Base-by-base conservation (phyloP, 2,888 invertebrate genomes). In the Drosophila eohydei region DNA sequence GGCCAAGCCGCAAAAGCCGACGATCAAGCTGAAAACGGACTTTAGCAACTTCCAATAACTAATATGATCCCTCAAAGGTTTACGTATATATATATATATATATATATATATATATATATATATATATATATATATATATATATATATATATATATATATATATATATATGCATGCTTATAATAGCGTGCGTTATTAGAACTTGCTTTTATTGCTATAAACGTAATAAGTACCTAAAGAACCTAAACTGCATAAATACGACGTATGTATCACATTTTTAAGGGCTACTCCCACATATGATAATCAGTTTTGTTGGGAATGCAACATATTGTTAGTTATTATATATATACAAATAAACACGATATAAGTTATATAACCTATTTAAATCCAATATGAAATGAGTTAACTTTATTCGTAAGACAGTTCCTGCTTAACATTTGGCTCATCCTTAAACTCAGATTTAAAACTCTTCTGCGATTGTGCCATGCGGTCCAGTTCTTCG, bases 11-110 rank as follows among this genome's bases (percentile, higher is more conserved):
- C 93, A 93, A 56, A 93, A 94, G 69, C 97, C 97, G 68, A 96
- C 97, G 58, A 98, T 98, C 91, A 97, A 97, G 93, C 94, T 98
- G 80, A 98, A 97, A 94, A 98, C 98, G 3, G 97, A 98, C 93
- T 98, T 98, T 92, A 97, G 97, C 90, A 98, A 98, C 93, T 98
- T 98, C 91, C 95, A 95, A 89, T 96, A 95, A 80, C 63, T 30
- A 28, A 61, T 56, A 43, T 41, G 36, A 16, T 26, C 30, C 26
- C 30, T n/a, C 21, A 59, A 30, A 50, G 16, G 40, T 32, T 40
- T 8, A 41, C 16, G n/a, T 26, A 60, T 12, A 9, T 16, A 32
- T 30, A 56, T 12, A 44, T 38, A 14, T 26, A 50, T 43, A 52
- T 43, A 41, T 48, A 54, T 68, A n/a, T 26, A 60, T 12, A 9